Conservation (phyloP, 2,113 vertebrate species). For the Poecile atricapillus region DNA sequence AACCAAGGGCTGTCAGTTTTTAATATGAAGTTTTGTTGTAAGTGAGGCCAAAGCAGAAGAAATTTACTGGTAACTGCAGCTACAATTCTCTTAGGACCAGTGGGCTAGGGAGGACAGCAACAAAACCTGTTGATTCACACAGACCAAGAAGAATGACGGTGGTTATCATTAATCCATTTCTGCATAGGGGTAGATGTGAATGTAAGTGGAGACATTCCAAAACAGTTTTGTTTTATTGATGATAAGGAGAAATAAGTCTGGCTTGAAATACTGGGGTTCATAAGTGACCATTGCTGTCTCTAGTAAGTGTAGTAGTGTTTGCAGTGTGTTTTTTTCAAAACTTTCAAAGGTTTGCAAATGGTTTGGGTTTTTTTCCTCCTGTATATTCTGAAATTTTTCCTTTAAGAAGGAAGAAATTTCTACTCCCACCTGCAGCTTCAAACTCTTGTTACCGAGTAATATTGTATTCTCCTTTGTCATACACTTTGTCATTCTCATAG, state of each 20-base stretch:
- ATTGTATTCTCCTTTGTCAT: background rate
- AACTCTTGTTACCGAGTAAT: background rate
- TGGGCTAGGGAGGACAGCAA: fast-evolving
- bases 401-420: background rate
- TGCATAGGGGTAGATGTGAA: background rate
- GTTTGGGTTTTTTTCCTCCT: background rate
- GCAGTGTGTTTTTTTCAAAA: background rate
- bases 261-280: background rate
- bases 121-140: background rate
- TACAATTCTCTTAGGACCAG: background rate
- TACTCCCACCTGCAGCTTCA: fast-evolving
- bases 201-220: background rate
- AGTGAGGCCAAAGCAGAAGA: background rate
- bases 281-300: background rate
- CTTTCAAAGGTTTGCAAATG: background rate
- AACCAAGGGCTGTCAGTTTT: background rate
- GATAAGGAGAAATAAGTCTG: background rate
- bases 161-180: background rate
- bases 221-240: background rate
- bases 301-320: background rate
- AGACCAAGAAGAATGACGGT: background rate
- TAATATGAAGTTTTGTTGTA: background rate
- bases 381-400: background rate
- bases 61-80: background rate
- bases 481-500: background rate